A percentile compares a stretch with the other conserved stretches of the same genome.
Conservation (phyloP, 53 echinoderm and acorn worm species). For the Apostichopus leukothele region DNA sequence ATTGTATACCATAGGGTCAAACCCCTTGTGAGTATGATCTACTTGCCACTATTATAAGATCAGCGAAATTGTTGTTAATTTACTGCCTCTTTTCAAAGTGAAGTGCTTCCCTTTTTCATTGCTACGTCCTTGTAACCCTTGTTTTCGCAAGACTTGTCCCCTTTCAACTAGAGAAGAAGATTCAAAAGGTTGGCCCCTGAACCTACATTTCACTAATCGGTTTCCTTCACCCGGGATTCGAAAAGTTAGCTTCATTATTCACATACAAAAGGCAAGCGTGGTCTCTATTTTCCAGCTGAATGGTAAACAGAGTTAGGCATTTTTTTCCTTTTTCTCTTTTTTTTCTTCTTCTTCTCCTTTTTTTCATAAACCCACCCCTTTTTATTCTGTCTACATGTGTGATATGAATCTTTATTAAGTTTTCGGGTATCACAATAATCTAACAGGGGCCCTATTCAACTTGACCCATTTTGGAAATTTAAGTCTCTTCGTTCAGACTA, state of each 20-base stretch:
- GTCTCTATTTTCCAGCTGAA: slow-evolving; percentile 18
- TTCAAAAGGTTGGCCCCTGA: not conserved
- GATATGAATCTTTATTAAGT: slow-evolving; percentile 31
- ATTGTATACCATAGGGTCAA: too few relatives aligned
- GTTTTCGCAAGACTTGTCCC: not conserved
- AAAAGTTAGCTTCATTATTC: slow-evolving; percentile 9
- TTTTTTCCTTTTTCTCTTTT: not conserved
- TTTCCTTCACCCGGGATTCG: not conserved
- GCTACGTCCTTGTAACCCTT: not conserved
- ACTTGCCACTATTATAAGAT: too few relatives aligned
- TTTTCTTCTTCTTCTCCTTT: not conserved
- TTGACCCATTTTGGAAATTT: slow-evolving; percentile 33
- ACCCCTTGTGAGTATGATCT: too few relatives aligned
- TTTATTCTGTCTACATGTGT: slow-evolving; percentile 1
- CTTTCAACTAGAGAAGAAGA: not conserved
- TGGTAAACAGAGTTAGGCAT: not conserved
- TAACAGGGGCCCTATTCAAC: slow-evolving; percentile 43
- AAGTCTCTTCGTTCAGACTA: slow-evolving; percentile 25
- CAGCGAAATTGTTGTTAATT: not conserved
- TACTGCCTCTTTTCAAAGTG: not conserved
- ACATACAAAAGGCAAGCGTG: not conserved
- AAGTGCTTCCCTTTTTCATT: not conserved
- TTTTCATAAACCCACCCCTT: slow-evolving; percentile 14
- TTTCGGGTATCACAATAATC: slow-evolving; percentile 14
- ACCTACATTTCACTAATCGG: not conserved